Evolutionary conservation across 2,113 vertebrate genomes (phyloP), one percentile per base, ranked within the genome.

Genomic region (Gila orcuttii): DNA sequence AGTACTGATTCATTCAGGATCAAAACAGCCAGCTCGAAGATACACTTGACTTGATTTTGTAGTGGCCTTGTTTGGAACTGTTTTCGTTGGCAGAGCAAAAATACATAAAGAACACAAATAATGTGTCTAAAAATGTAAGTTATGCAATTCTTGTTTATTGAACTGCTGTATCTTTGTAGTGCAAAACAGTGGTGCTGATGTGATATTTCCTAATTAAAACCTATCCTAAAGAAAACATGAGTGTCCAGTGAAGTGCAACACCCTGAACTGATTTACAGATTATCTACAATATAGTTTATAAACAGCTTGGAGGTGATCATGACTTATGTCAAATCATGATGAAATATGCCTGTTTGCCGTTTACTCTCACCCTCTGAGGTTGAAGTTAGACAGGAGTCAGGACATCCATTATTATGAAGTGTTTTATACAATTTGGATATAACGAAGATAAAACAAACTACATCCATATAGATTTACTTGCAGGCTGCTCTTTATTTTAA

Each of bases 361-460:
- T 64, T n/a, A 66, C 28, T 68, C 33, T 60, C 3, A 79, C 1
- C 77, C 55, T 42, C 28, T 52, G 79, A 82, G 25, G 42, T 3
- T 82, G 45, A 68, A 52, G 79, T 82, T 52, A 50, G 62, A 69
- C 19, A n/a, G 62, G 45, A 50, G 62, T 52, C 19, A n/a, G 62
- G 45, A 3, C 79, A 82, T 82, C 25, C 25, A 82, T 82, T 68
- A 50, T 45, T 47, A 8, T 31, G 25, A 82, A 82, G 64, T 82
- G 28, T 31, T 68, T 82, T 82, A 66, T 68, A 68, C 79, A 82
- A 6, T 68, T 82, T 82, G 28, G 45, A 68, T 66, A 25, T 23
- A 8, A 81, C 60, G 4, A 31, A 23, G 79, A 82, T 82, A 52
- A 81, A 66, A 81, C 79, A 81, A 50, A 81, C 79, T 50, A 47